Percentiles rank a stretch among this genome's conserved stretches.
Evolutionary conservation across 2,888 invertebrate genomes (phyloP).

Genomic region (Rhingia campestris): DNA sequence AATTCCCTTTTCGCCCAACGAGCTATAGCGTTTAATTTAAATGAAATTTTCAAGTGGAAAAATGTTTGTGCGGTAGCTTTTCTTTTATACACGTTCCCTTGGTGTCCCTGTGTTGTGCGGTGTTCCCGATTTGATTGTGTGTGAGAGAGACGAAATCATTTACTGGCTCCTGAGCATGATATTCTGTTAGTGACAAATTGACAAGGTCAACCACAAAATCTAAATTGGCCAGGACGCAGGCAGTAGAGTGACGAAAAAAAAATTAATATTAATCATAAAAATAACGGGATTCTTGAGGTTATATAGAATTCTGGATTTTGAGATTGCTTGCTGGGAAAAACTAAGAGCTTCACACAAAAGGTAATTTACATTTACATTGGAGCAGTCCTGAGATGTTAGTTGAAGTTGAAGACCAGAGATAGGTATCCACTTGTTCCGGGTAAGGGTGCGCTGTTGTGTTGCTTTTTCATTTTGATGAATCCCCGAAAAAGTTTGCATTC

Average conservation of each 20-base stretch:
- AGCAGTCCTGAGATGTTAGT: constrained; percentile 45
- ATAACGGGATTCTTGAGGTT: constrained; percentile 36
- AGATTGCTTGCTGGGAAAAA: constrained; percentile 25
- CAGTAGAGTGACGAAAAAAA: constrained; percentile 17
- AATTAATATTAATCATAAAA: constrained; percentile 47
- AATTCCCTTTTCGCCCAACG: constrained; percentile 58
- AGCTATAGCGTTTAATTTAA: constrained; percentile 66
- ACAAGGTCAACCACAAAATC: constrained; percentile 72
- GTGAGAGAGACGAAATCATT: constrained; percentile 24
- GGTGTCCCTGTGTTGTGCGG: constrained; percentile 10
- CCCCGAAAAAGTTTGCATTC: constrained; percentile 53
- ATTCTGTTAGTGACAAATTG: constrained; percentile 69
- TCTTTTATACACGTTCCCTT: constrained; percentile 11
- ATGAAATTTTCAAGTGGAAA: constrained; percentile 72
- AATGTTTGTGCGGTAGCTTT: constrained; percentile 69
- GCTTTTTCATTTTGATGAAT: constrained; percentile 70
- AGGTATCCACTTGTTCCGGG: constrained; percentile 18
- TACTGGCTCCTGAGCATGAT: constrained; percentile 27
- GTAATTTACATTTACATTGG: constrained; percentile 71
- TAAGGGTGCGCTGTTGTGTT: background rate
- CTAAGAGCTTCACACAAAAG: constrained; percentile 44
- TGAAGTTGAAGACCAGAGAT: constrained; percentile 52
- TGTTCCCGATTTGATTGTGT: constrained; percentile 41
- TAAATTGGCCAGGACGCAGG: constrained; percentile 41
- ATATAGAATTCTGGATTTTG: background rate